A percentile compares a stretch with the other conserved stretches of the same genome.
These are phyloP conservation scores for Speoplatyrhinus poulsoni DNA, from an alignment of 2,113 vertebrate species.

Conservation along the genomic window DNA sequence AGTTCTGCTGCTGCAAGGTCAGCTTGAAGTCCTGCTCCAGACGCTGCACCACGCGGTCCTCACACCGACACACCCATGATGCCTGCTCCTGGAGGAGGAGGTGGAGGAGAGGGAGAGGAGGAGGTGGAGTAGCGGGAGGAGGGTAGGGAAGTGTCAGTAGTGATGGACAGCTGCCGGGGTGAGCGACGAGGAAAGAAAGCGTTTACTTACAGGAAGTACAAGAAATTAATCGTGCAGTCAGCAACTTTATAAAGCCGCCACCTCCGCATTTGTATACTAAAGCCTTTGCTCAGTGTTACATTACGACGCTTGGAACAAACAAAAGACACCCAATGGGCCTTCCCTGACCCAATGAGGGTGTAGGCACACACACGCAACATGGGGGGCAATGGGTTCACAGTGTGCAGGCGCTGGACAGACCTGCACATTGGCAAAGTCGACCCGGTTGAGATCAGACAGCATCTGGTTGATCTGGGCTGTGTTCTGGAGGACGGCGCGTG, in stretches of 20 bases:
- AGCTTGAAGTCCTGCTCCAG: constrained; percentile 95
- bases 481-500: constrained; percentile 91
- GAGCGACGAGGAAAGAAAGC: too few relatives aligned
- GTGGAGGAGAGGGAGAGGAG: background rate
- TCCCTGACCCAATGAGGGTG: background rate
- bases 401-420: constrained; percentile 45
- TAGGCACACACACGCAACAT: background rate
- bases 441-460: constrained; percentile 92
- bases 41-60: constrained; percentile 89
- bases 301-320: too few relatives aligned
- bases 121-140: background rate
- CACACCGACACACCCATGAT: constrained; percentile 92
- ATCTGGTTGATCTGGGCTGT: constrained; percentile 94
- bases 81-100: constrained; percentile 84
- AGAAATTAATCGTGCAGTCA: too few relatives aligned
- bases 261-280: too few relatives aligned
- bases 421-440: constrained; percentile 94
- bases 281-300: too few relatives aligned
- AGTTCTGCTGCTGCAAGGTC: constrained; percentile 94
- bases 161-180: background rate
- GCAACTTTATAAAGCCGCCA: too few relatives aligned
- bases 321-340: too few relatives aligned
- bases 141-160: too few relatives aligned
- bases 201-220: too few relatives aligned
- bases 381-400: background rate